Percentiles rank a stretch among this genome's conserved stretches.
These are phyloP conservation scores for Acanthiza pusilla DNA, from an alignment of 2,797 vertebrate species.

Conservation along the genomic window DNA sequence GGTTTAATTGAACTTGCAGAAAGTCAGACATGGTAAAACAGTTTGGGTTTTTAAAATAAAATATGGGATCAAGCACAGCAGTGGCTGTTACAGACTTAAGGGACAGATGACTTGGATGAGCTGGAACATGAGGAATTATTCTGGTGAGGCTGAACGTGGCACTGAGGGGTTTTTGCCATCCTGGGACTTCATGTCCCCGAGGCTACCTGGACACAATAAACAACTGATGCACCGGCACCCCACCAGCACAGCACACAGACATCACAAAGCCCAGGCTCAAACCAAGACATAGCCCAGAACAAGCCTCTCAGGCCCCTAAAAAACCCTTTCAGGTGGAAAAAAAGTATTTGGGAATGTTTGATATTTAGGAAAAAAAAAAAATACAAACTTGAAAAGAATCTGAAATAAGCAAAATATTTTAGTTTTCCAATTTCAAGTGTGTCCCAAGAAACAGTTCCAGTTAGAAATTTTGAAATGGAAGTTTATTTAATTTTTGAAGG, in stretches of 20 bases:
- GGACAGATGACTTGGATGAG: background rate
- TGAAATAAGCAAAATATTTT: background rate
- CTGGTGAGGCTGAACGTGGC: background rate
- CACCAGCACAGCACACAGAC: background rate
- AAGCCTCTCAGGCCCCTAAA: background rate
- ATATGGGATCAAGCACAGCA: accelerated
- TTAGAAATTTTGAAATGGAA: background rate
- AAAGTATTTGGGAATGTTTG: background rate
- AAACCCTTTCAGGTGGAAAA: background rate
- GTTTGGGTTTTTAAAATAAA: background rate
- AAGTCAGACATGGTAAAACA: background rate
- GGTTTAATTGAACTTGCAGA: background rate
- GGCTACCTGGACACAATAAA: background rate
- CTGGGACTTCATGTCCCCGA: background rate
- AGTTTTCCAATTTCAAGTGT: background rate
- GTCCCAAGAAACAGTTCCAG: background rate
- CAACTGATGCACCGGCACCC: background rate
- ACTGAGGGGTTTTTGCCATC: background rate
- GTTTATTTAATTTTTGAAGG: background rate
- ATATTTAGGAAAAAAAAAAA: background rate
- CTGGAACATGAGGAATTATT: background rate
- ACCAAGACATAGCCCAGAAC: background rate
- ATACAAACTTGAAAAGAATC: background rate
- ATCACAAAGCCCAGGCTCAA: background rate
- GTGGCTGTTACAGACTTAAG: background rate